Percentiles rank a stretch among this genome's conserved stretches.
phyloP scores from a whole-genome alignment of 2,888 invertebrate species.

The Limnephilus auricula region DNA sequence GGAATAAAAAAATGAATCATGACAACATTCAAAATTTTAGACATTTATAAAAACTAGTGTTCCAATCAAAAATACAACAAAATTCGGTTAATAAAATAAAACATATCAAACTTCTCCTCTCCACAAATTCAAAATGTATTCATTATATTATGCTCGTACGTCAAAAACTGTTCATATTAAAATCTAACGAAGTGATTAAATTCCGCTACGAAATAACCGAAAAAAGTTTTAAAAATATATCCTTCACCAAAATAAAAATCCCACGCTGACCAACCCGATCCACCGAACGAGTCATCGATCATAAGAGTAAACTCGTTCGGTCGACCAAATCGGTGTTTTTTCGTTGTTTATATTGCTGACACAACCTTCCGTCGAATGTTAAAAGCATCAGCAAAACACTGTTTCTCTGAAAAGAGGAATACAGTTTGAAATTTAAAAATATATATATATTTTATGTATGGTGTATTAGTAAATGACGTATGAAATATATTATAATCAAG shows the following conservation, averaged over 20 bases:
- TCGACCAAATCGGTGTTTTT: conserved; percentile 2
- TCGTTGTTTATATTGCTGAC: neutral
- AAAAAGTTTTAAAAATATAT: neutral
- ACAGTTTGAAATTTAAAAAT: neutral
- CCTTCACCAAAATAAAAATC: neutral
- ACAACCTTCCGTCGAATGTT: neutral
- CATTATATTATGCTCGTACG: neutral
- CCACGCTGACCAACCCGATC: neutral
- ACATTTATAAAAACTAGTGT: too few species aligned
- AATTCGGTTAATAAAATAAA: too few species aligned
- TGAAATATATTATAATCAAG: neutral
- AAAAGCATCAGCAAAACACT: neutral
- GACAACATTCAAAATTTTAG: too few species aligned
- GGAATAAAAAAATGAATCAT: too few species aligned
- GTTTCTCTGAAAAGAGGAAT: neutral
- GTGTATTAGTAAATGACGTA: neutral
- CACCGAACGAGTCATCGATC: neutral
- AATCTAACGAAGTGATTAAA: neutral
- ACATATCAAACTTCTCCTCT: too few species aligned
- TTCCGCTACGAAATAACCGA: neutral
- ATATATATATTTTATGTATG: too few species aligned
- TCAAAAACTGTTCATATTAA: too few species aligned
- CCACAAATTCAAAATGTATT: too few species aligned
- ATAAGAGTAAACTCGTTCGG: neutral
- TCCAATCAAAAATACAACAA: too few species aligned